Evolutionary conservation across 2,888 invertebrate species (phyloP), one percentile per base, ranked within the genome.

Genomic region (Pseudococcus jackbeardsleyi): DNA sequence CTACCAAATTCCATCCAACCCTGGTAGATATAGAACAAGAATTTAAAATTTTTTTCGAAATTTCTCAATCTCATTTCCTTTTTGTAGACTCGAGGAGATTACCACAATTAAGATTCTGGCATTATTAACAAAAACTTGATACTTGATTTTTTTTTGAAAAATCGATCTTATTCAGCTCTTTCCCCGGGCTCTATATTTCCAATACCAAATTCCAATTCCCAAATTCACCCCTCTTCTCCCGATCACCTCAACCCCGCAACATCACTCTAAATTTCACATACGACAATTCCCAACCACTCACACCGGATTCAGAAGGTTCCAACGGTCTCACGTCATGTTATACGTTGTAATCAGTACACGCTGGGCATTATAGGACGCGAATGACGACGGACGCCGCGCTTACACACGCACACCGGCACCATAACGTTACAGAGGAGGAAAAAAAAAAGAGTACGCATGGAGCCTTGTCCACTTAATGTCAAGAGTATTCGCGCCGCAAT

Each of bases 401-500:
- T 8, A 79, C 39, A n/a, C 79, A n/a, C 79, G n/a, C 79, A 79
- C 79, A 79, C 42, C 42, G 15, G 15, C 79, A 79, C 42, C 72
- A 72, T 79, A 79, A 39, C 42, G 79, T 42, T n/a, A n/a, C 12
- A 59, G 5, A 59, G n/a, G 26, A 7, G 9, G 19, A 42, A 42
- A 12, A 79, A 42, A 19, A 33, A 82, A 79, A 79, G 19, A 79
- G 46, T 82, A 82, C 79, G 79, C 79, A 46, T 19, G 46, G 79
- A 82, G 79, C 46, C 79, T 82, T 82, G 79, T 82, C 79, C 79
- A 82, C 79, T 82, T 82, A 82, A 82, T 82, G 79, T 82, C 79
- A 82, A 82, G 79, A 82, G 79, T 82, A 82, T 82, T 82, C 79
- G 79, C 46, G 79, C 79, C 46, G 79, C 79, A 46, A 82, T 82